Evolutionary conservation across 23 tunicate species (phyloP).

Genomic region (Clavelina lepadiformis): DNA sequence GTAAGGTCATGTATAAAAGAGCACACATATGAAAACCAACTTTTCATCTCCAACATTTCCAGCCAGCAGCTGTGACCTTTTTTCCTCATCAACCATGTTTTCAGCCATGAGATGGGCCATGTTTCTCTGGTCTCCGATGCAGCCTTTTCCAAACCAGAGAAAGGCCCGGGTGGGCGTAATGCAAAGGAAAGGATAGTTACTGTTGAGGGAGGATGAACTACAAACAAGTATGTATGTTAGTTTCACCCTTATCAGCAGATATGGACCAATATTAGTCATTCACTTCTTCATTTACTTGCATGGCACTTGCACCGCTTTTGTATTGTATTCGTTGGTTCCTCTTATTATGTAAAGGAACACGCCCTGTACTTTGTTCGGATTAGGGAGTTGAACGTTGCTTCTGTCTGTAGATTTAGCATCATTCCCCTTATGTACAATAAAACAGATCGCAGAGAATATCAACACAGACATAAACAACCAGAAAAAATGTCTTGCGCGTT

Average conservation of each 20-base stretch:
- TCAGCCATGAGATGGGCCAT: constrained; percentile 57
- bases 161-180: constrained; percentile 20
- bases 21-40: background rate
- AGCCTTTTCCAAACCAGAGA: constrained; percentile 80
- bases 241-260: no score
- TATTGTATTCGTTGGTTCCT: constrained; percentile 48
- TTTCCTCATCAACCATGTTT: background rate
- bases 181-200: constrained; percentile 75
- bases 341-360: constrained; percentile 45
- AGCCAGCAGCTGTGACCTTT: no score
- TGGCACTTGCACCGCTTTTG: constrained; percentile 75
- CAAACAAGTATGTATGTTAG: background rate
- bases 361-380: constrained; percentile 29
- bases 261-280: background rate
- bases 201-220: constrained; percentile 61
- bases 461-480: no score
- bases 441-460: constrained; percentile 28
- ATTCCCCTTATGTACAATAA: no score
- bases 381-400: background rate
- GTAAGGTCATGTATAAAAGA: no score
- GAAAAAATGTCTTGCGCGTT: no score
- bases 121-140: constrained; percentile 80
- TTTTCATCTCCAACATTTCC: background rate
- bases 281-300: constrained; percentile 17
- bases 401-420: constrained; percentile 27